Percentiles rank a stretch among this genome's conserved stretches.
Conservation (phyloP, 30 jellyfish, hydroid and myxozoan genomes). For the Turritopsis dohrnii region DNA sequence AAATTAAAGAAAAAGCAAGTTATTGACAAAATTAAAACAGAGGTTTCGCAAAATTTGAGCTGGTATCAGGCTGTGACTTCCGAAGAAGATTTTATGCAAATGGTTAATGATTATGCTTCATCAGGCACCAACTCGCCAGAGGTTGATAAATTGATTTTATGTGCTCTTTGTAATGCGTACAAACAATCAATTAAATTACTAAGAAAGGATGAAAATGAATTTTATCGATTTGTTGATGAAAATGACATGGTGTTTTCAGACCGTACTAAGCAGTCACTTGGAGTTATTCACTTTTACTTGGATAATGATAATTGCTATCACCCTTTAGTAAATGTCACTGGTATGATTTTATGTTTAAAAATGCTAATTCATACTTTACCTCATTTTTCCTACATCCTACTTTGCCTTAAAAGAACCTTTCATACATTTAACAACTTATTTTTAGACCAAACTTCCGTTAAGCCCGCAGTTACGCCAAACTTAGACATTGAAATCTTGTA, state of each 20-base stretch:
- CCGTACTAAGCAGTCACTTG: neutral
- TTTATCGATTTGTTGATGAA: neutral
- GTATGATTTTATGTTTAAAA: neutral
- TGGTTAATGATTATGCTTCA: neutral
- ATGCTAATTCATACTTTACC: neutral
- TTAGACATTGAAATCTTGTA: neutral
- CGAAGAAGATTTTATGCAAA: neutral
- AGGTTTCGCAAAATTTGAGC: neutral
- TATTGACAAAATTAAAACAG: neutral
- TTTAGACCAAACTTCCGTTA: neutral
- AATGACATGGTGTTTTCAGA: neutral
- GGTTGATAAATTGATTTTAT: neutral
- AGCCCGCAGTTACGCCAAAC: neutral
- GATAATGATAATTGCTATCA: neutral
- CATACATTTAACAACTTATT: too few species aligned
- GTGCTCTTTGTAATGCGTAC: neutral
- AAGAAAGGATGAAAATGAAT: neutral
- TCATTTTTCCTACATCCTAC: neutral
- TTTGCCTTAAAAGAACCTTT: neutral
- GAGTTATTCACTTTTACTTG: neutral
- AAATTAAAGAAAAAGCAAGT: too few species aligned
- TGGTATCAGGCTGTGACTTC: neutral
- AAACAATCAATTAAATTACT: neutral
- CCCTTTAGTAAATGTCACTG: neutral
- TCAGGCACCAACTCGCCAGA: neutral